Base-by-base conservation (phyloP, 2,797 vertebrate genomes). In the Cyclura pinguis region DNA sequence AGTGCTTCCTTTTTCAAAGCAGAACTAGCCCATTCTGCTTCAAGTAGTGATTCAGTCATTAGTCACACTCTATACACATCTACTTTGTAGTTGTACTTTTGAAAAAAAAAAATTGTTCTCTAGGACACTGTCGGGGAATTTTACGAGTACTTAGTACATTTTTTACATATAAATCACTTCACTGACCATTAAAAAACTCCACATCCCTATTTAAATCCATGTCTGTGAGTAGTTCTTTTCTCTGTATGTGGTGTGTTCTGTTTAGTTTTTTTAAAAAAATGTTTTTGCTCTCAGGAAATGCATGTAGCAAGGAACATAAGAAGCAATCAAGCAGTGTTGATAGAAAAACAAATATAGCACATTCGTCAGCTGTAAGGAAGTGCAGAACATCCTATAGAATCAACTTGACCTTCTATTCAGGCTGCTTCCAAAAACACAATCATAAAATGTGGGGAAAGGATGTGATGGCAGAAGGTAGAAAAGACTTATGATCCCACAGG, bases 331-430 rank as follows among this genome's bases (percentile, higher is more conserved):
- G 96, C 94, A 89, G 92, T 87, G 92, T 85, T 96, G 96, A 96
- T 94, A 92, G 83, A 96, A 96, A 97, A 97, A 96, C 96, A 97
- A 98, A 97, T 96, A 91, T 91, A 96, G 96, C 94, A 96, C 93
- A 95, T 95, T 95, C 96, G 92, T 96, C 97, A 97, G 94, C 96
- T 95, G 90, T 92, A 97, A 97, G 96, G 95, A 96, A 97, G 95
- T 92, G 92, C 95, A 95, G 95, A 95, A 91, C 93, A 95, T 94
- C 96, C 97, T 97, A 94, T 55, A 93, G 95, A 95, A 93, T 95
- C 95, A 91, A 47, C 93, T 96, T 96, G 94, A 95, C 96, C 95
- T 97, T 96, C 82, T 92, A 22, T 88, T 77, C 85, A 95, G 86
- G 88, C 94, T 92, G 80, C 92, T 95, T 96, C 94, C 95, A 69